phyloP scores from a whole-genome alignment of 2,888 invertebrate genomes.

The Drosophila putrida region DNA sequence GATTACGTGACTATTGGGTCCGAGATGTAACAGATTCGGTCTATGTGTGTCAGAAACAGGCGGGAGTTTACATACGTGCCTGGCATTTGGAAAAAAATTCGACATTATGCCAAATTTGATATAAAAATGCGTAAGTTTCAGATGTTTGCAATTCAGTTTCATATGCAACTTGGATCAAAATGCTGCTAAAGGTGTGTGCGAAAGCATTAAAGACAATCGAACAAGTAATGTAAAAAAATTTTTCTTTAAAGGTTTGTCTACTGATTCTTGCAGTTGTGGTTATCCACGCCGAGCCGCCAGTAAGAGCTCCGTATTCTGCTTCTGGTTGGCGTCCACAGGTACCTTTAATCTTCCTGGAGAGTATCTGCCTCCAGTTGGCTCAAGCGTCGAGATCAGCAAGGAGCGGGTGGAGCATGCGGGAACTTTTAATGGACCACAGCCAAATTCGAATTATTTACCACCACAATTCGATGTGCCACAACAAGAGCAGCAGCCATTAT shows the following conservation, averaged over 20 bases:
- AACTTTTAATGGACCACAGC: slow-evolving; percentile 64
- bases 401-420: slow-evolving; percentile 81
- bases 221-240: neutral
- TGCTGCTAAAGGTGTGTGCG: slow-evolving; percentile 59
- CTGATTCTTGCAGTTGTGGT: slow-evolving; percentile 14
- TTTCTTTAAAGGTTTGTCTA: slow-evolving; percentile 28
- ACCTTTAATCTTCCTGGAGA: slow-evolving; percentile 82
- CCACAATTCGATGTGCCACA: slow-evolving; percentile 48
- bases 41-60: slow-evolving; percentile 58
- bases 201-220: neutral
- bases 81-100: slow-evolving; percentile 34
- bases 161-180: slow-evolving; percentile 50
- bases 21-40: slow-evolving; percentile 65
- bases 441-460: slow-evolving; percentile 66
- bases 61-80: slow-evolving; percentile 47
- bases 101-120: slow-evolving; percentile 40
- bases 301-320: slow-evolving; percentile 82
- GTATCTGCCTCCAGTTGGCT: slow-evolving; percentile 57
- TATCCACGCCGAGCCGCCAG: slow-evolving; percentile 66
- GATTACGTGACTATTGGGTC: slow-evolving; percentile 65
- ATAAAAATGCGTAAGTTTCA: slow-evolving; percentile 69
- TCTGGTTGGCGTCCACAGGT: slow-evolving; percentile 85
- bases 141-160: slow-evolving; percentile 54
- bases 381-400: slow-evolving; percentile 75
- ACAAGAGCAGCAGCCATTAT: slow-evolving; percentile 36